These are phyloP conservation scores for Eucriotettix oculatus DNA, from an alignment of 2,888 invertebrate genomes.

Conservation along the genomic window DNA sequence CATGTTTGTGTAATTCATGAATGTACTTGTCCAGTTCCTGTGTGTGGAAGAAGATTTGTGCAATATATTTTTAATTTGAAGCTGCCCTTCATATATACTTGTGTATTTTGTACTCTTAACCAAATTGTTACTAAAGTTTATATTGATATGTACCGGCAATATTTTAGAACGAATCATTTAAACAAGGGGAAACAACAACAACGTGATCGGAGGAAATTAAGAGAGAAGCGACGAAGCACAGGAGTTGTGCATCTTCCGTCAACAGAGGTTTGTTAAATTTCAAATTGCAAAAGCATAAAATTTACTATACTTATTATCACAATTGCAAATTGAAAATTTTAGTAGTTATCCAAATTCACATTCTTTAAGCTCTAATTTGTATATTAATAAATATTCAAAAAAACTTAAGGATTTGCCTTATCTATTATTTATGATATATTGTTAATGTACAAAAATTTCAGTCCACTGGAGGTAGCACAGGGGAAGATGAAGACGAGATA, in stretches of 20 bases:
- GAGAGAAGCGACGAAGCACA: conserved; percentile 39
- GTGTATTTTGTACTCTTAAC: too few species aligned
- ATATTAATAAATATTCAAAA: neutral
- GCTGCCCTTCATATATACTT: too few species aligned
- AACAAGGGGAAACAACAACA: conserved; percentile 34
- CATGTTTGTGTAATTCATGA: too few species aligned
- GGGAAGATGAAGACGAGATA: conserved; percentile 33
- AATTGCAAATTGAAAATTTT: neutral
- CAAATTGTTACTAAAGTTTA: too few species aligned
- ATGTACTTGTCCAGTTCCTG: too few species aligned
- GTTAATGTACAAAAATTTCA: conserved; percentile 17
- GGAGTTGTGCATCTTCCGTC: conserved; percentile 40
- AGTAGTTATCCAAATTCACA: neutral
- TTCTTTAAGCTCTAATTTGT: neutral
- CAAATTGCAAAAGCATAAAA: neutral
- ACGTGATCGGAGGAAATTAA: conserved; percentile 36
- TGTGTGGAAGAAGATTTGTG: too few species aligned
- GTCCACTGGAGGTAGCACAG: conserved; percentile 41
- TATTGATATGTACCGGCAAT: conserved; percentile 4
- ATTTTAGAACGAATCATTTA: conserved; percentile 29
- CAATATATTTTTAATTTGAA: too few species aligned
- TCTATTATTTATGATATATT: neutral
- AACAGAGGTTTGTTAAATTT: conserved; percentile 30
- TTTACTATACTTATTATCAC: neutral
- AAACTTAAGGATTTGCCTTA: neutral